These are phyloP conservation scores for Schizopygopsis malacanthus DNA, from an alignment of 2,797 vertebrate species.

Conservation along the genomic window DNA sequence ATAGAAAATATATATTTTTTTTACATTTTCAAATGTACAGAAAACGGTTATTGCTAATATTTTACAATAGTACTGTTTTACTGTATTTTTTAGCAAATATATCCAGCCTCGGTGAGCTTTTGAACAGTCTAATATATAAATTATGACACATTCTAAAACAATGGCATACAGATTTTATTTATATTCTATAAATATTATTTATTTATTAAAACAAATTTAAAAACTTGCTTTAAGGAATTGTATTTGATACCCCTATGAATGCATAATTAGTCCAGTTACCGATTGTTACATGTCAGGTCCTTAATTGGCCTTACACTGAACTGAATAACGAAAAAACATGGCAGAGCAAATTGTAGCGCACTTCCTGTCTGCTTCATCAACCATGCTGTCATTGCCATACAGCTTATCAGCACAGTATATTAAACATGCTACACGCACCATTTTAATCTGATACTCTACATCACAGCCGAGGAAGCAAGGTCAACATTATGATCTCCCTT, in stretches of 20 bases:
- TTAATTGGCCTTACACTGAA: constrained; percentile 37
- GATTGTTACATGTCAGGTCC: background rate
- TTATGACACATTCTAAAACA: too few species aligned
- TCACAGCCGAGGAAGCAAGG: constrained; percentile 13
- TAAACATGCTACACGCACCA: constrained; percentile 26
- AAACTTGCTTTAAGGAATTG: background rate
- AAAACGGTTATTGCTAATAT: too few species aligned
- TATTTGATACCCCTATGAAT: background rate
- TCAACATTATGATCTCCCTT: constrained; percentile 22
- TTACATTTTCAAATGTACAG: too few species aligned
- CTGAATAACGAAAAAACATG: constrained; percentile 33
- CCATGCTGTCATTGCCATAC: constrained; percentile 27
- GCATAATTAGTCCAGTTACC: background rate
- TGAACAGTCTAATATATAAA: too few species aligned
- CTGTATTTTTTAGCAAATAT: too few species aligned
- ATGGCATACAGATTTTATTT: too few species aligned
- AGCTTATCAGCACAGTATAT: constrained; percentile 31
- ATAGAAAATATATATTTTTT: too few species aligned
- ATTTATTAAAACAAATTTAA: too few species aligned
- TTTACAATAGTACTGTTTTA: too few species aligned
- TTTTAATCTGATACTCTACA: constrained; percentile 19
- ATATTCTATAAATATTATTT: too few species aligned
- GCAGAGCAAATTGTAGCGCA: constrained; percentile 22
- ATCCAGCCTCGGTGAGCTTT: too few species aligned
- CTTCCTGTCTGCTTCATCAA: constrained; percentile 26